These are phyloP conservation scores for Gymnodraco acuticeps DNA, from an alignment of 2,797 vertebrate genomes.

Conservation along the genomic window DNA sequence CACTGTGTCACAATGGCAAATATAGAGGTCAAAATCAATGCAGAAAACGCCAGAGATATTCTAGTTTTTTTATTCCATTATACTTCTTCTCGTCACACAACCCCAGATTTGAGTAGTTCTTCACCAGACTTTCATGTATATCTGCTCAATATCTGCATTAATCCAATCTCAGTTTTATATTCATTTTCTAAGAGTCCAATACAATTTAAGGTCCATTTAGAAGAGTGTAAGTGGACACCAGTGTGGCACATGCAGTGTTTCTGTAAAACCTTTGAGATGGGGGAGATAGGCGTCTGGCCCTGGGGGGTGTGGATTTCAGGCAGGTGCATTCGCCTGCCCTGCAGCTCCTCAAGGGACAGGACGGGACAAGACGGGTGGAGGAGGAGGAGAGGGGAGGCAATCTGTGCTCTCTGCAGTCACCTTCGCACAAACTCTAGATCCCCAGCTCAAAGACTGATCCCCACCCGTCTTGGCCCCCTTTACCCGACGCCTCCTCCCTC, in stretches of 20 bases:
- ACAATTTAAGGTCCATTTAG: slow-evolving; percentile 8
- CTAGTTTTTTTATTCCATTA: neutral
- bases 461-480: slow-evolving; percentile 27
- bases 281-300: slow-evolving; percentile 77
- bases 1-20: neutral
- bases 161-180: slow-evolving; percentile 5
- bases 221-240: slow-evolving; percentile 63
- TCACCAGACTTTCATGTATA: neutral
- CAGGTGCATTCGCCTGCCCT: slow-evolving; percentile 83
- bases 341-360: slow-evolving; percentile 70
- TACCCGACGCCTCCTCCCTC: slow-evolving; percentile 31
- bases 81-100: neutral
- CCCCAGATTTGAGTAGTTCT: neutral
- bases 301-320: slow-evolving; percentile 84
- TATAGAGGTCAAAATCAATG: neutral
- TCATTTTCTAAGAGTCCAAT: neutral
- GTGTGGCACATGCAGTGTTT: slow-evolving; percentile 69
- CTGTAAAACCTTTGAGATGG: slow-evolving; percentile 70
- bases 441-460: slow-evolving; percentile 43
- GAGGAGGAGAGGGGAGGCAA: slow-evolving; percentile 46
- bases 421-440: slow-evolving; percentile 41
- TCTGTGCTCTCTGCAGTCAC: slow-evolving; percentile 59
- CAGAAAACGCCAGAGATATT: neutral
- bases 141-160: neutral
- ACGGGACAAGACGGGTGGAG: slow-evolving; percentile 48